These are phyloP conservation scores for Rutpela maculata DNA, from an alignment of 2,888 invertebrate species.

Conservation along the genomic window DNA sequence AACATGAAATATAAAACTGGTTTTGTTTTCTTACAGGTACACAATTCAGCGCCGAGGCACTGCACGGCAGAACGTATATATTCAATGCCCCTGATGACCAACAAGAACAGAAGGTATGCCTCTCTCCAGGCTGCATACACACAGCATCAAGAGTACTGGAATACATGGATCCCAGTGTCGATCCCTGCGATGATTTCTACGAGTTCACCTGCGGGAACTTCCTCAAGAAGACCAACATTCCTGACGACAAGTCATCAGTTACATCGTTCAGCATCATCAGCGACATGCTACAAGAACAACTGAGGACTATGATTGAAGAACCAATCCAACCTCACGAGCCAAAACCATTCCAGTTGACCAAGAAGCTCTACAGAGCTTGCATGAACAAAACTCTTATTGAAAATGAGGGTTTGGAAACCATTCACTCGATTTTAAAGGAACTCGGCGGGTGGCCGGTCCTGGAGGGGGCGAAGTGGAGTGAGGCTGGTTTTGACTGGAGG, in stretches of 20 bases:
- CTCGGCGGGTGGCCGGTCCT: constrained; percentile 97
- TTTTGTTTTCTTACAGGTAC: constrained; percentile 57
- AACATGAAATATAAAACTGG: background rate
- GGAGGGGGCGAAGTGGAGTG: constrained; percentile 84
- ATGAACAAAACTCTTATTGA: constrained; percentile 92
- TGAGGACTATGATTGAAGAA: constrained; percentile 82
- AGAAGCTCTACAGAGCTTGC: constrained; percentile 89
- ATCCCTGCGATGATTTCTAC: constrained; percentile 91
- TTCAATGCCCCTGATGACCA: constrained; percentile 61
- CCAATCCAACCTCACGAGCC: constrained; percentile 79
- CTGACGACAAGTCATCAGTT: constrained; percentile 88
- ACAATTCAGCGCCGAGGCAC: constrained; percentile 65
- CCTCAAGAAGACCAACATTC: constrained; percentile 78
- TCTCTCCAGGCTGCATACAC: constrained; percentile 86
- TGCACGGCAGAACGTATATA: constrained; percentile 60
- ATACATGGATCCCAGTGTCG: constrained; percentile 82
- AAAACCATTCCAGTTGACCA: constrained; percentile 83
- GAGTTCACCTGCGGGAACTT: constrained; percentile 87
- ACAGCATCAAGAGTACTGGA: constrained; percentile 84
- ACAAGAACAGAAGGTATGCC: constrained; percentile 77
- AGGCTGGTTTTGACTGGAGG: constrained; percentile 85
- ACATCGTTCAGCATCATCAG: constrained; percentile 86
- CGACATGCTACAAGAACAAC: constrained; percentile 84
- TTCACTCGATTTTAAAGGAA: constrained; percentile 82
- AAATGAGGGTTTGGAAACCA: constrained; percentile 83